phyloP scores from a whole-genome alignment of 2,113 vertebrate genomes.

The Cyanoramphus novaezelandiae region DNA sequence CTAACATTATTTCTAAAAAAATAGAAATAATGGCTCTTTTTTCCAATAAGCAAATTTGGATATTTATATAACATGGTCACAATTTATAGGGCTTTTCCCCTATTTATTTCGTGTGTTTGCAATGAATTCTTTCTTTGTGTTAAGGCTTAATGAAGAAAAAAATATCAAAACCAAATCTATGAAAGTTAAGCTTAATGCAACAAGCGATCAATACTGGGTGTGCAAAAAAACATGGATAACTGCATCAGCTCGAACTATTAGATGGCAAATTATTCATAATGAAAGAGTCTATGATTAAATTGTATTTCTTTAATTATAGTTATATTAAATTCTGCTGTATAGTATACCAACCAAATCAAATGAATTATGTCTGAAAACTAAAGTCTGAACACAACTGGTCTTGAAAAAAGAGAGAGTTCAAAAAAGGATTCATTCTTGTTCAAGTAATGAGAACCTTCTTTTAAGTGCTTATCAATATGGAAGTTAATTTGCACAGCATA shows the following conservation, averaged over 20 bases:
- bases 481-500: background rate
- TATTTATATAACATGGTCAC: background rate
- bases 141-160: background rate
- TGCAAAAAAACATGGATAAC: background rate
- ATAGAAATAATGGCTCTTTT: background rate
- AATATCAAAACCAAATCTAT: background rate
- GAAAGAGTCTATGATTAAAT: background rate
- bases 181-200: background rate
- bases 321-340: background rate
- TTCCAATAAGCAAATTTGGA: background rate
- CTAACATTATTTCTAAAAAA: background rate
- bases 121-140: background rate
- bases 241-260: background rate
- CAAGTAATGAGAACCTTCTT: background rate
- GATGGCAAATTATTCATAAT: background rate
- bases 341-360: background rate
- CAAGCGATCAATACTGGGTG: background rate
- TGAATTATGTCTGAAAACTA: background rate
- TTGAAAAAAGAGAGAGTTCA: background rate
- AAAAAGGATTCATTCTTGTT: background rate
- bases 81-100: background rate
- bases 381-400: background rate
- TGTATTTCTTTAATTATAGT: background rate
- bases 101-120: background rate
- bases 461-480: slow-evolving; percentile 1